Percentiles rank a stretch among this genome's conserved stretches.
These are phyloP conservation scores for Epizoanthus illoricatus DNA, from an alignment of 92 coral and sea anemone species.

Conservation along the genomic window DNA sequence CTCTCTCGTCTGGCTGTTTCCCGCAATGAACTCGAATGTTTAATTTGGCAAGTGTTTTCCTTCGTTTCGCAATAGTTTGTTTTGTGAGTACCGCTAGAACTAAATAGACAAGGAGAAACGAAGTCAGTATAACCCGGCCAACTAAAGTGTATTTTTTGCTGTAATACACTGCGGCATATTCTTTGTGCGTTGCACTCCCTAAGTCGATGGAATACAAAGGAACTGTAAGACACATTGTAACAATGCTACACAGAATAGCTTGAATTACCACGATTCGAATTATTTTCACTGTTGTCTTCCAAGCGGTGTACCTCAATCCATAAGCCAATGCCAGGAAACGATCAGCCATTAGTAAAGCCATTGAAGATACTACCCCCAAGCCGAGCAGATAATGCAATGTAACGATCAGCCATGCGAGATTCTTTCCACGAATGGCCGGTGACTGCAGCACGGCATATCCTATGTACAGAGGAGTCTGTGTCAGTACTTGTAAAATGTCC, in stretches of 20 bases:
- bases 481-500: conserved; percentile 39
- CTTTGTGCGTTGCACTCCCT: conserved; percentile 6
- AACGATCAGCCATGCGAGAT: conserved; percentile 20
- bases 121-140: conserved; percentile 1
- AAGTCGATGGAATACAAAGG: conserved; percentile 18
- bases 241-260: neutral
- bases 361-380: conserved; percentile 39
- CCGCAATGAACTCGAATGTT: conserved; percentile 7
- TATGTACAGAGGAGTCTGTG: conserved; percentile 40
- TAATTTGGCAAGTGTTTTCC: neutral
- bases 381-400: conserved; percentile 32
- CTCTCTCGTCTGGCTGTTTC: neutral
- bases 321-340: conserved; percentile 46
- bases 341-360: conserved; percentile 43
- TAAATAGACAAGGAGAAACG: neutral
- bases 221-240: neutral
- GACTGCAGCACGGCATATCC: conserved; percentile 37
- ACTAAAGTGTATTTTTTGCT: neutral
- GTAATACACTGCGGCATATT: neutral
- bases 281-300: conserved; percentile 40
- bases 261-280: conserved; percentile 14
- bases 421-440: conserved; percentile 32
- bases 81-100: neutral
- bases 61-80: neutral
- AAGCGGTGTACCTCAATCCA: conserved; percentile 43